Conservation (phyloP, 1,140 invertebrate genomes). For the Sycophila sp. region DNA sequence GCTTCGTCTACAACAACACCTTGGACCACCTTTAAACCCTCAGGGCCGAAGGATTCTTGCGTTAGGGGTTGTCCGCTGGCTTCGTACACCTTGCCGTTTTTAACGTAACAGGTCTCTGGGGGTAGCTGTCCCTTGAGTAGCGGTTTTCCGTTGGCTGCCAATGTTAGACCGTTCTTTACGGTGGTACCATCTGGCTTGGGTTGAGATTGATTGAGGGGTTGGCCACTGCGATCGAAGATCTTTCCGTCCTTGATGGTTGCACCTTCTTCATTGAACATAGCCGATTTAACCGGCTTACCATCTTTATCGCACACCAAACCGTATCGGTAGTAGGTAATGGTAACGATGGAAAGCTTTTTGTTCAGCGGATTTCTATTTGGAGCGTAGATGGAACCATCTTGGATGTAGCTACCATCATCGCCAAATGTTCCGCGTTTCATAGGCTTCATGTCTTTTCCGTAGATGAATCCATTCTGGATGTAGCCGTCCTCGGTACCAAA, state of each 20-base stretch:
- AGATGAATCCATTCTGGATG: constrained; percentile 58
- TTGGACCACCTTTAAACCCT: constrained; percentile 56
- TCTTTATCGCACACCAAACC: constrained; percentile 57
- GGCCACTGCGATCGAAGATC: constrained; percentile 52
- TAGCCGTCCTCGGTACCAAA: constrained; percentile 57
- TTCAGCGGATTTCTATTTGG: constrained; percentile 53
- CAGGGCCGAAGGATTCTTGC: constrained; percentile 61
- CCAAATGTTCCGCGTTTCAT: constrained; percentile 55
- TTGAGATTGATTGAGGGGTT: constrained; percentile 50
- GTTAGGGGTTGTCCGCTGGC: constrained; percentile 52
- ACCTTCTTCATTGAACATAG: constrained; percentile 55
- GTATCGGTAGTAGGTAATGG: constrained; percentile 53
- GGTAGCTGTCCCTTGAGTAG: constrained; percentile 47
- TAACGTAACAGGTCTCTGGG: constrained; percentile 55
- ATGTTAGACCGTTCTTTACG: constrained; percentile 58
- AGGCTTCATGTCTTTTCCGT: constrained; percentile 54
- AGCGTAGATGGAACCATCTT: constrained; percentile 54
- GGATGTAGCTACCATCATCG: constrained; percentile 56
- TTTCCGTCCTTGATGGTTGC: constrained; percentile 56
- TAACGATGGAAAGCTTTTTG: constrained; percentile 52
- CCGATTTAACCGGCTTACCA: constrained; percentile 54
- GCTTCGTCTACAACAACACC: constrained; percentile 57
- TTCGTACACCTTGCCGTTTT: constrained; percentile 54
- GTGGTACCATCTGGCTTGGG: constrained; percentile 51
- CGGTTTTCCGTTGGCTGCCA: constrained; percentile 53